phyloP scores from a whole-genome alignment of 2,113 vertebrate genomes.

The Ranitomeya imitator region DNA sequence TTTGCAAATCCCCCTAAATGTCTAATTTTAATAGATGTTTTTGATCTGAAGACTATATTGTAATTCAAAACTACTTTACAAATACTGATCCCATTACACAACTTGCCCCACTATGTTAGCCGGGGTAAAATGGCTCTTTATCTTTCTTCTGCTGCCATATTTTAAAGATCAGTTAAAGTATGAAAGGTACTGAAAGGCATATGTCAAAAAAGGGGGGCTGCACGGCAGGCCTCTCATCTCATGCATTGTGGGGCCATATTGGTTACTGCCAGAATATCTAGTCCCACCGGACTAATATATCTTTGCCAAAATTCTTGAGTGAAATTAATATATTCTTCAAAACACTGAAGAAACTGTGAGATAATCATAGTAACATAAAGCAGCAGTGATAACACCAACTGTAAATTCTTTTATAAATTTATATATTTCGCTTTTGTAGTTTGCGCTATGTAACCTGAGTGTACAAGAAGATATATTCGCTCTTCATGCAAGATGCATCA shows the following conservation, averaged over 20 bases:
- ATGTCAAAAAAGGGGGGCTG: conserved; percentile 27
- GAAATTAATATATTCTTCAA: conserved; percentile 44
- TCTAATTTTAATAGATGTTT: conserved; percentile 19
- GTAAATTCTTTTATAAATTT: background rate
- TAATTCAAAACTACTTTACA: conserved; percentile 21
- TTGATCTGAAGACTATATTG: conserved; percentile 3
- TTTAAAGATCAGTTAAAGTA: conserved; percentile 34
- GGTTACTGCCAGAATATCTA: conserved; percentile 40
- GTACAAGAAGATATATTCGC: background rate
- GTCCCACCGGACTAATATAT: conserved; percentile 44
- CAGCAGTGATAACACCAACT: background rate
- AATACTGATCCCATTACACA: conserved; percentile 42
- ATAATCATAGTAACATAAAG: background rate
- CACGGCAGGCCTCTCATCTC: background rate
- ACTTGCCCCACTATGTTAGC: conserved; percentile 16
- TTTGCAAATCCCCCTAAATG: background rate
- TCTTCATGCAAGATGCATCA: background rate
- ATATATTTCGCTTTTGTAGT: background rate
- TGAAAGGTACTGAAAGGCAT: conserved; percentile 46
- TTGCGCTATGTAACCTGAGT: background rate
- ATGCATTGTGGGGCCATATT: conserved; percentile 7
- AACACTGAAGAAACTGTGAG: background rate
- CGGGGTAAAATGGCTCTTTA: conserved; percentile 26
- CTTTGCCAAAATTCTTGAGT: conserved; percentile 44
- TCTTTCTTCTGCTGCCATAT: conserved; percentile 3